Evolutionary conservation across 2,797 vertebrate genomes (phyloP).

Genomic region (Geotrypetes seraphini): DNA sequence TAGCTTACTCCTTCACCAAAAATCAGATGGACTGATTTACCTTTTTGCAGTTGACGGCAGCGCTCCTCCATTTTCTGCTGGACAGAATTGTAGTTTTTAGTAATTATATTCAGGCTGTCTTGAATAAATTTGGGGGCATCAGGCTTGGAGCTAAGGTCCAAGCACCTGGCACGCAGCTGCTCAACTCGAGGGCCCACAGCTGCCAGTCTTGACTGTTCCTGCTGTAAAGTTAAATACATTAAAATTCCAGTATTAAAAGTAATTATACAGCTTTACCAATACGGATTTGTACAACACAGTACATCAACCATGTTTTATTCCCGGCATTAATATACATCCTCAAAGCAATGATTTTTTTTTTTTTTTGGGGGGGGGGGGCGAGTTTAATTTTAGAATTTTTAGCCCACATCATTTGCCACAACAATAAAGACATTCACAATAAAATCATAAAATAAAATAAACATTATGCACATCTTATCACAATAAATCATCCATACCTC

Average conservation of each 20-base stretch:
- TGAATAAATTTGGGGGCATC: constrained; percentile 49
- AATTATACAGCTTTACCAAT: neutral
- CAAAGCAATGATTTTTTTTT: too few species aligned
- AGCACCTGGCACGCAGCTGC: constrained; percentile 42
- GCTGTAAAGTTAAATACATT: constrained; percentile 42
- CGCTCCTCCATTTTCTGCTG: constrained; percentile 52
- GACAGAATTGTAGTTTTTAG: constrained; percentile 46
- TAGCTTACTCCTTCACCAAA: too few species aligned
- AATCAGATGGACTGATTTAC: constrained; percentile 52
- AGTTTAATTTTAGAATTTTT: too few species aligned
- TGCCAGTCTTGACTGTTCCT: constrained; percentile 45
- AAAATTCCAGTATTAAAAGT: neutral
- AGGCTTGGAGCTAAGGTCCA: constrained; percentile 37
- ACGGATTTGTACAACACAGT: neutral
- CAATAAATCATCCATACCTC: too few species aligned
- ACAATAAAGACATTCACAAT: too few species aligned
- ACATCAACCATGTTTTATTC: too few species aligned
- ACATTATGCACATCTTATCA: too few species aligned
- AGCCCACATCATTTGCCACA: too few species aligned
- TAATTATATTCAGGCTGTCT: constrained; percentile 48
- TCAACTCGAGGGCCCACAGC: constrained; percentile 52
- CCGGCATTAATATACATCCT: too few species aligned
- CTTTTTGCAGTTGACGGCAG: constrained; percentile 54
- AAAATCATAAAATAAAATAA: too few species aligned
- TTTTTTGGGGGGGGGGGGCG: too few species aligned